These are phyloP conservation scores for Cryptocephalus moraei DNA, from an alignment of 2,888 invertebrate genomes.

Conservation along the genomic window DNA sequence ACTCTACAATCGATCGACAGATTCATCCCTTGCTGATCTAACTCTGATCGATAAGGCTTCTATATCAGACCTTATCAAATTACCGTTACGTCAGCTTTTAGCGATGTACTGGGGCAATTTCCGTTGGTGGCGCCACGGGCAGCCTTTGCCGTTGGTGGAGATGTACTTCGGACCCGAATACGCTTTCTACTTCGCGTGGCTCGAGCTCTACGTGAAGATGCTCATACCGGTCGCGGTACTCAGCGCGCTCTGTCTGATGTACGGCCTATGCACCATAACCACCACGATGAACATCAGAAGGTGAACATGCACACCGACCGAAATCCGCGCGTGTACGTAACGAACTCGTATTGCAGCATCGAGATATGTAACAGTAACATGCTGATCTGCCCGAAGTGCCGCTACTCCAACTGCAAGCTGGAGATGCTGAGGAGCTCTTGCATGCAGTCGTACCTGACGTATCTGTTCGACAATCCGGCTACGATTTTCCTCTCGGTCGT, in stretches of 20 bases:
- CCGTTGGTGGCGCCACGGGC: constrained; percentile 44
- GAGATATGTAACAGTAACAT: constrained; percentile 20
- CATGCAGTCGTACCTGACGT: constrained; percentile 13
- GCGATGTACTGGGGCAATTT: constrained; percentile 49
- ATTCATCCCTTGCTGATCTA: no score
- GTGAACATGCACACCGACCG: neutral
- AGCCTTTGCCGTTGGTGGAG: constrained; percentile 49
- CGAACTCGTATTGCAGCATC: constrained; percentile 11
- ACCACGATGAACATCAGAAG: constrained; percentile 4
- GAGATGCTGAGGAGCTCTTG: constrained; percentile 17
- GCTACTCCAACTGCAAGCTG: constrained; percentile 15
- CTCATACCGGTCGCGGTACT: neutral
- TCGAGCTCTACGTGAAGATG: constrained; percentile 41
- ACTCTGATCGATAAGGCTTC: no score
- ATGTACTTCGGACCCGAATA: constrained; percentile 48
- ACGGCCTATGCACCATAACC: neutral
- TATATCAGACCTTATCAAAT: no score
- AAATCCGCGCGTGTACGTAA: neutral
- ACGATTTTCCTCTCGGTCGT: constrained; percentile 18
- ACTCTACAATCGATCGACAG: no score
- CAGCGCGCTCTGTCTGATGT: neutral
- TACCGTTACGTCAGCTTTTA: constrained; percentile 35
- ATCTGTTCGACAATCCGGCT: constrained; percentile 20
- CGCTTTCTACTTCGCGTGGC: constrained; percentile 47
- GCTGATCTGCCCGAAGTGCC: constrained; percentile 22